A percentile compares a stretch with the other conserved stretches of the same genome.
Evolutionary conservation across 2,113 vertebrate genomes (phyloP).

Genomic region (Albula glossodonta): DNA sequence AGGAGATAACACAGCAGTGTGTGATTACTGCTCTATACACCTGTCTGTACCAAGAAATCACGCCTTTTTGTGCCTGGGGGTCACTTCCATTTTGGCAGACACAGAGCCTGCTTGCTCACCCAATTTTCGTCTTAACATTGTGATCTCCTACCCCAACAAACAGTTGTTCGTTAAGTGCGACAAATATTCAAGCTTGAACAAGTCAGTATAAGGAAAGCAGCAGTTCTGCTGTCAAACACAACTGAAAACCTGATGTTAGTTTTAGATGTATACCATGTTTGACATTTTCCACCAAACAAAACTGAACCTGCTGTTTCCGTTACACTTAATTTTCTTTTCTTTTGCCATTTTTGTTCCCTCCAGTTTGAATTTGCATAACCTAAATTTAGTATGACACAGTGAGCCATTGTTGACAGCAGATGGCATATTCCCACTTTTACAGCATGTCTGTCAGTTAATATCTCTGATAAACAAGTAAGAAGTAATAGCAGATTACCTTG

Average conservation of each 20-base stretch:
- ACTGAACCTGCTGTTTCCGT: not conserved
- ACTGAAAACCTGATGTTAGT: not conserved
- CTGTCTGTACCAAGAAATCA: slow-evolving; percentile 6
- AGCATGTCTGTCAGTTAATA: not conserved
- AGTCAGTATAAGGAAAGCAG: not conserved
- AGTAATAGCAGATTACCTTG: not conserved
- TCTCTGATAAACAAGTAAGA: not conserved
- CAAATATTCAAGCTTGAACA: not conserved
- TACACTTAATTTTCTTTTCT: not conserved
- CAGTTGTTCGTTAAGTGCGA: not conserved
- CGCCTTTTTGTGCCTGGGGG: slow-evolving; percentile 12
- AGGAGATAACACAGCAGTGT: slow-evolving; percentile 13
- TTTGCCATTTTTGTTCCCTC: not conserved
- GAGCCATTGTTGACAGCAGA: not conserved
- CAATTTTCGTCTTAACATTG: not conserved
- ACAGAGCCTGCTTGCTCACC: not conserved
- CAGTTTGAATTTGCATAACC: not conserved
- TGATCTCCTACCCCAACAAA: too few species aligned
- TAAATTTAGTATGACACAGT: not conserved
- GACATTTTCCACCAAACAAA: not conserved
- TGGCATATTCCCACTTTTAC: not conserved
- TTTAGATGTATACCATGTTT: not conserved
- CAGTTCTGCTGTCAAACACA: not conserved
- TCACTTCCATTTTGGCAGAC: not conserved
- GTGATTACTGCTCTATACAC: slow-evolving; percentile 23